A percentile compares a stretch with the other conserved stretches of the same genome.
Conservation (phyloP, 2,797 vertebrate genomes). For the Distichodus sexfasciatus region DNA sequence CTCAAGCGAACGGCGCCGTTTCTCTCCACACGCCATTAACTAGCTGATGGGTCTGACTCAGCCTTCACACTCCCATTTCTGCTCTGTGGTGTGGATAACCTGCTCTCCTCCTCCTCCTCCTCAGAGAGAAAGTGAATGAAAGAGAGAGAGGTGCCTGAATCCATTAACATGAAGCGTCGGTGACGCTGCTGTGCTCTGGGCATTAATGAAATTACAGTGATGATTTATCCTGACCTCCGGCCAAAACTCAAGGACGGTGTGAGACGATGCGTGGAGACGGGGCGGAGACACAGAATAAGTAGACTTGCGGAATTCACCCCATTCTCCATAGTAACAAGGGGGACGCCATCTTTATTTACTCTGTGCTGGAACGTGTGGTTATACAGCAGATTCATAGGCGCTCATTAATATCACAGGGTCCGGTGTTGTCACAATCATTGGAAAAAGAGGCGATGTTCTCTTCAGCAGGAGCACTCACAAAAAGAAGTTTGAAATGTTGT, state of each 20-base stretch:
- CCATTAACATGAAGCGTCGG: slow-evolving; percentile 9
- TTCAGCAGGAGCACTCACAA: too few species aligned
- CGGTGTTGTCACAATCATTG: too few species aligned
- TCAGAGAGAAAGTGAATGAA: neutral
- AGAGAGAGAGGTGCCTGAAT: slow-evolving; percentile 5
- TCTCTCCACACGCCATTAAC: slow-evolving; percentile 26
- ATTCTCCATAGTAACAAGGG: too few species aligned
- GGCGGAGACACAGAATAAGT: too few species aligned
- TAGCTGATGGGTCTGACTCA: slow-evolving; percentile 20
- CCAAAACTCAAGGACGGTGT: neutral
- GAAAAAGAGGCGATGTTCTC: too few species aligned
- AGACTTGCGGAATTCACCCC: too few species aligned
- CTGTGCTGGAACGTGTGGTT: too few species aligned
- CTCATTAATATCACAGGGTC: too few species aligned
- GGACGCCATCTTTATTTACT: too few species aligned
- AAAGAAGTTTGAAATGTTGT: too few species aligned
- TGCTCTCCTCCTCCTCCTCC: slow-evolving; percentile 7
- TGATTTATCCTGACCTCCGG: neutral
- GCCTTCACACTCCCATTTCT: neutral
- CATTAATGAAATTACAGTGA: slow-evolving; percentile 22
- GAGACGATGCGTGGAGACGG: neutral
- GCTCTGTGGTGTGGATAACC: slow-evolving; percentile 9
- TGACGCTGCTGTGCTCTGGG: slow-evolving; percentile 5
- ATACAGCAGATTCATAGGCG: too few species aligned
- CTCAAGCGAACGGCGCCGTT: slow-evolving; percentile 1